Base-by-base conservation (phyloP, 2,888 invertebrate genomes). In the Ceriagrion tenellum region DNA sequence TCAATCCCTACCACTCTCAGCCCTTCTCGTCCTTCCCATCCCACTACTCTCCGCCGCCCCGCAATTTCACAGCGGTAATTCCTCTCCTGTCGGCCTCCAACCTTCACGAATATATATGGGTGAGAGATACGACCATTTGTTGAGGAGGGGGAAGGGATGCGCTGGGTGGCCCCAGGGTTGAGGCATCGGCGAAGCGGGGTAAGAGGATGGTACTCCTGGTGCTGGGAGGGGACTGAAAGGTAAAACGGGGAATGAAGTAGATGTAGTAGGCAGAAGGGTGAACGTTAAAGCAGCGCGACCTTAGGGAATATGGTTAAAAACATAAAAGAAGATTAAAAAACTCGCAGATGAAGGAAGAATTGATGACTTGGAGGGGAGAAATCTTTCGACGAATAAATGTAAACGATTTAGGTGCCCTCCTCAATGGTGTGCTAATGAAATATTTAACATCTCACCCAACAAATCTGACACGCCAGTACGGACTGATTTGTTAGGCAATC, bases 111-210 rank as follows among this genome's bases (percentile, higher is more conserved):
- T 88, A 88, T 88, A 88, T 88, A 89, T 55, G 55, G 89, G 55
- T 47, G 55, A 89, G 89, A 89, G 89, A 89, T 89, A 89, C 89
- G 89, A 35, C n/a, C 89, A 89, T 89, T 89, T 89, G 55, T 89
- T 55, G 89, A 89, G n/a, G 89, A 20, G 59, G 20, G 59, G 59
- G 59, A 20, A 59, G n/a, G 26, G 55, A 47, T 89, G 55, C 88
- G 40, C n/a, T 59, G 59, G 89, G 26, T 20, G 89, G 89, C 16
- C 81, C 13, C 13, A 16, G 59, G 81, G 13, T 30, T 81, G 81
- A 35, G 81, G 30, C 26, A 69, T 69, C 12, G 69, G 47, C 6
- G 88, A 12, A 88, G 88, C 4, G 35, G 88, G 47, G 35, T 23
- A 23, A 20, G 35, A 35, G 88, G 18, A 47, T 13, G 59, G 6